Evolutionary conservation across 2,888 invertebrate genomes (phyloP), one percentile per base, ranked within the genome.

Genomic region (Drosophila demipolita): DNA sequence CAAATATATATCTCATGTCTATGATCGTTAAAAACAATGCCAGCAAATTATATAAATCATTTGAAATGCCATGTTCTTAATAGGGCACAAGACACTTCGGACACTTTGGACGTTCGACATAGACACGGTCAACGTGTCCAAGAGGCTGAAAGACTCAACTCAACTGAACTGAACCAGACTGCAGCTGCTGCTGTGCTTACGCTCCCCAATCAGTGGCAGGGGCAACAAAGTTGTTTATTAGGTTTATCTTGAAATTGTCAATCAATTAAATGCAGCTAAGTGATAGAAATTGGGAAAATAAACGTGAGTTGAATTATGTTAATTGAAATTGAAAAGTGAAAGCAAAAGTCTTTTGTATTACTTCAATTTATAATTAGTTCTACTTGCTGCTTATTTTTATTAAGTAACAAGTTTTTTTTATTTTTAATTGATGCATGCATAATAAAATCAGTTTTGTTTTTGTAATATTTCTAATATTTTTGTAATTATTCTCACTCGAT

Each of bases 11-110:
- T 73, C 53, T 66, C 60, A 53, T 45, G 82, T 80, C 80, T 75
- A 33, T 68, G 65, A 77, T 82, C 67, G 73, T 20, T 55, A 83
- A 65, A 78, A 76, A 83, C 82, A 83, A 78, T 81, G 87, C 83
- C 64, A 64, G 49, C 70, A 66, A 80, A 88, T 88, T 85, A 85
- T 85, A 85, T 85, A 85, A 85, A 85, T 85, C 89, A 85, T 89
- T 85, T 66, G 84, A 77, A 77, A 83, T 87, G 85, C 85, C 87
- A 89, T 80, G 78, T 70, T 78, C 76, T 81, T 87, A 89, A 85
- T 85, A 85, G 85, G 85, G 85, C 87, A 81, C 74, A 84, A 81
- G 89, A 85, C 89, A 85, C 66, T 68, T 84, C 78, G 50, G 80
- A 80, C 82, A 81, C 79, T 68, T 78, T 78, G 67, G 78, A 84